phyloP scores from a whole-genome alignment of 2,797 vertebrate genomes.

The Anguilla marmorata region DNA sequence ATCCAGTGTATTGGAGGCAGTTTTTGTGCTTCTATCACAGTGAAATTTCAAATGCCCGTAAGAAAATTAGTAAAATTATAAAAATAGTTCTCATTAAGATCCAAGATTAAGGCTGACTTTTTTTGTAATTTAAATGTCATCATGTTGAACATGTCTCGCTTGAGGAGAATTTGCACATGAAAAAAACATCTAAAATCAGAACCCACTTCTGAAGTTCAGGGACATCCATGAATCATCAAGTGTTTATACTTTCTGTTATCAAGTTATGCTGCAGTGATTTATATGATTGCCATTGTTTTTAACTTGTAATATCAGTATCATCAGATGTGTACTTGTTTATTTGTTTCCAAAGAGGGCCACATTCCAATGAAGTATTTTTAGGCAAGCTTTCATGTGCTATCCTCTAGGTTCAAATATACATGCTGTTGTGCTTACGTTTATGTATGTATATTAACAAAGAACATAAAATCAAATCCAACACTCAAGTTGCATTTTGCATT shows the following conservation, averaged over 20 bases:
- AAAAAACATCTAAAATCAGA: conserved; percentile 1
- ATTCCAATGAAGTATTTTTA: too few species aligned
- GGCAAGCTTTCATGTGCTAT: too few species aligned
- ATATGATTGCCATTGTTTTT: too few species aligned
- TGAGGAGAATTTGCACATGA: background rate
- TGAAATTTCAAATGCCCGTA: background rate
- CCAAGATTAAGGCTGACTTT: background rate
- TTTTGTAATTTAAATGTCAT: background rate
- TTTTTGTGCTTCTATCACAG: background rate
- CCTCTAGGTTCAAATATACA: too few species aligned
- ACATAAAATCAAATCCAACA: background rate
- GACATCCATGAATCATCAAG: background rate
- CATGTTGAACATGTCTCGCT: background rate
- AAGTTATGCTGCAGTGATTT: too few species aligned
- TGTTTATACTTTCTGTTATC: too few species aligned
- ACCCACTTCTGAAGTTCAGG: background rate
- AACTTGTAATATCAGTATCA: too few species aligned
- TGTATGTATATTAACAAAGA: too few species aligned
- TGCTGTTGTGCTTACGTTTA: too few species aligned
- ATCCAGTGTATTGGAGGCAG: background rate
- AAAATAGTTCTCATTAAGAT: background rate
- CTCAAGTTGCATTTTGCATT: background rate
- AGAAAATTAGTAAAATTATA: background rate
- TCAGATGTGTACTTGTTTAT: too few species aligned
- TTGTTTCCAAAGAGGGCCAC: too few species aligned